Percentiles rank a stretch among this genome's conserved stretches.
Evolutionary conservation across 2,888 invertebrate species (phyloP).

Genomic region (Eupeodes latifasciatus): DNA sequence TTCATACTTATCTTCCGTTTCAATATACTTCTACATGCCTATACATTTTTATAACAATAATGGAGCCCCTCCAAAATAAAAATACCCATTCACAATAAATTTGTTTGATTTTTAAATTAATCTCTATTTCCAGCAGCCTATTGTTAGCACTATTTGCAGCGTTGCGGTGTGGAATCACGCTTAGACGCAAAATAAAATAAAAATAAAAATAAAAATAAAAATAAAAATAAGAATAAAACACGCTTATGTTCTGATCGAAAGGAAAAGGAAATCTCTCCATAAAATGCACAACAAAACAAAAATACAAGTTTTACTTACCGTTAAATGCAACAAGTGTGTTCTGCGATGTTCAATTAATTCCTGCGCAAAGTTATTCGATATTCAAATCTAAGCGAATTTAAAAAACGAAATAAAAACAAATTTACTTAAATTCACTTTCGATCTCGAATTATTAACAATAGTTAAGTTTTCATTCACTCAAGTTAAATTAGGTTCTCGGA

Average conservation of each 20-base stretch:
- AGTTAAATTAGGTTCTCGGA: neutral
- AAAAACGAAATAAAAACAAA: neutral
- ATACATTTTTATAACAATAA: neutral
- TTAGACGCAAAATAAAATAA: constrained; percentile 14
- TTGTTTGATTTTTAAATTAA: constrained; percentile 43
- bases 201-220: neutral
- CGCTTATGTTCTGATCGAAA: neutral
- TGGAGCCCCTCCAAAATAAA: neutral
- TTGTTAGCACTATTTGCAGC: constrained; percentile 16
- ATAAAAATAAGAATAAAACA: neutral
- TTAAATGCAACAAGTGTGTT: neutral
- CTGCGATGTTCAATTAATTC: neutral
- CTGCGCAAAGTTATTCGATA: neutral
- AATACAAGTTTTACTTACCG: constrained; percentile 36
- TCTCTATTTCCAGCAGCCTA: constrained; percentile 34
- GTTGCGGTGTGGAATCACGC: neutral
- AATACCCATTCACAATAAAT: constrained; percentile 9
- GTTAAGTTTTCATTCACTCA: neutral
- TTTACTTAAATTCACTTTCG: neutral
- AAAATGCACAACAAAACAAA: neutral
- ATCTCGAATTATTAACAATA: neutral
- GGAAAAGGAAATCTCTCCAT: constrained; percentile 30
- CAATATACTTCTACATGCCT: neutral
- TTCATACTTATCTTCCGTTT: neutral
- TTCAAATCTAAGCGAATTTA: constrained; percentile 8